A percentile compares a stretch with the other conserved stretches of the same genome.
Conservation (phyloP, 2,888 invertebrate species). For the Cryptocheilus praepositus region DNA sequence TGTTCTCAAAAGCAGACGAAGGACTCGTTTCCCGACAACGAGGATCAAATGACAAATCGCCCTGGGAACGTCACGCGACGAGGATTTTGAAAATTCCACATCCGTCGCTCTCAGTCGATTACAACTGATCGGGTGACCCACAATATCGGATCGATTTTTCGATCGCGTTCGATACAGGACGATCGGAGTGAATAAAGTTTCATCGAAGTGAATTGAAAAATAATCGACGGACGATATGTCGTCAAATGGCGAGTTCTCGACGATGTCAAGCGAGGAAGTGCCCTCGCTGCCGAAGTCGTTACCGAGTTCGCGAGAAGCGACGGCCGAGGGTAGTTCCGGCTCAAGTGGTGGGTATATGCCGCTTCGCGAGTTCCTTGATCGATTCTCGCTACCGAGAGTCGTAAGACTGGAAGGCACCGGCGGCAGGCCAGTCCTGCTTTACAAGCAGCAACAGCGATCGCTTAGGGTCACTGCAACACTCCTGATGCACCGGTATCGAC, state of each 20-base stretch:
- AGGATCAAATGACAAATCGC: constrained; percentile 30
- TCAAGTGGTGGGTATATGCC: constrained; percentile 69
- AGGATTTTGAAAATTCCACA: neutral
- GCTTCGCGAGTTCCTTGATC: constrained; percentile 72
- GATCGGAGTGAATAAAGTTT: too few relatives aligned
- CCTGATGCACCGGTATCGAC: constrained; percentile 75
- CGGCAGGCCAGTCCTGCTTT: constrained; percentile 72
- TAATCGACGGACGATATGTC: constrained; percentile 55
- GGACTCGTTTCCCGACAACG: constrained; percentile 10
- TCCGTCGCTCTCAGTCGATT: too few relatives aligned
- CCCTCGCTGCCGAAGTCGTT: constrained; percentile 67
- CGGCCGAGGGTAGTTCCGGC: constrained; percentile 68
- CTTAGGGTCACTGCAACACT: constrained; percentile 69
- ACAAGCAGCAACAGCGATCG: constrained; percentile 68
- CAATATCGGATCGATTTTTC: too few relatives aligned
- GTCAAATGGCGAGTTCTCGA: constrained; percentile 71
- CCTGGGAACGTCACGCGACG: constrained; percentile 13
- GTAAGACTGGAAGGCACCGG: constrained; percentile 73
- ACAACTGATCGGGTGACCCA: too few relatives aligned
- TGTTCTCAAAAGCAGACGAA: constrained; percentile 31
- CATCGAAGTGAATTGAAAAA: too few relatives aligned
- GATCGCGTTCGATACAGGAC: too few relatives aligned
- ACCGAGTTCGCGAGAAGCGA: constrained; percentile 70
- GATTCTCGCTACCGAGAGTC: constrained; percentile 74
- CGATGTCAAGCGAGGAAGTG: constrained; percentile 70